Percentiles rank a stretch among this genome's conserved stretches.
Evolutionary conservation across 2,113 vertebrate species (phyloP).

Genomic region (Phylloscopus whistleri): DNA sequence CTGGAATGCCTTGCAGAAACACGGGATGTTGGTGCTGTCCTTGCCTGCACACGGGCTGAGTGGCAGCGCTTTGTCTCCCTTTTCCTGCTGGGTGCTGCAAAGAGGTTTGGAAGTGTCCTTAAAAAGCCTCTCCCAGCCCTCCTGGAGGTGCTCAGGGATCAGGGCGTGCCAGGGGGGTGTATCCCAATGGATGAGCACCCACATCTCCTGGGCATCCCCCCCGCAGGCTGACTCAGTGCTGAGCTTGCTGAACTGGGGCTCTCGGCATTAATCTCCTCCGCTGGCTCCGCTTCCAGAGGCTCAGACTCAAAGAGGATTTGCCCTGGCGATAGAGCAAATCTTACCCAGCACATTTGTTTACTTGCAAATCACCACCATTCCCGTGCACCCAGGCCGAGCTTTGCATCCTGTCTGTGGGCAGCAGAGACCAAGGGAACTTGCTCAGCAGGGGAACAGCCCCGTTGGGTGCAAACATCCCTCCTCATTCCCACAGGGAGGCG

Average conservation of each 20-base stretch:
- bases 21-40: background rate
- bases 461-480: background rate
- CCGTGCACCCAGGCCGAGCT: background rate
- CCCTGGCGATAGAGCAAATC: background rate
- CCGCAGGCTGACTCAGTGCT: background rate
- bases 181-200: background rate
- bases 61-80: background rate
- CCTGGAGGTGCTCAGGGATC: background rate
- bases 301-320: constrained; percentile 24
- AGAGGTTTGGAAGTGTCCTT: background rate
- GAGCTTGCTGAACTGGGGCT: background rate
- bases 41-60: background rate
- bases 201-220: background rate
- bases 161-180: background rate
- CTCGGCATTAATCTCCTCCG: background rate
- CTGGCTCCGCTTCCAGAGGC: background rate
- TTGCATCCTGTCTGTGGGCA: background rate
- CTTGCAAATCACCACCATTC: rapidly evolving
- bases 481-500: rapidly evolving
- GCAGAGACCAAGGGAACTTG: background rate
- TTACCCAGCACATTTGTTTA: background rate
- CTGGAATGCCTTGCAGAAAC: background rate
- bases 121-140: background rate
- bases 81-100: background rate
- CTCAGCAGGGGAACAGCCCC: background rate